phyloP scores from a whole-genome alignment of 2,797 vertebrate genomes.

The Notoglanidium macrostoma region DNA sequence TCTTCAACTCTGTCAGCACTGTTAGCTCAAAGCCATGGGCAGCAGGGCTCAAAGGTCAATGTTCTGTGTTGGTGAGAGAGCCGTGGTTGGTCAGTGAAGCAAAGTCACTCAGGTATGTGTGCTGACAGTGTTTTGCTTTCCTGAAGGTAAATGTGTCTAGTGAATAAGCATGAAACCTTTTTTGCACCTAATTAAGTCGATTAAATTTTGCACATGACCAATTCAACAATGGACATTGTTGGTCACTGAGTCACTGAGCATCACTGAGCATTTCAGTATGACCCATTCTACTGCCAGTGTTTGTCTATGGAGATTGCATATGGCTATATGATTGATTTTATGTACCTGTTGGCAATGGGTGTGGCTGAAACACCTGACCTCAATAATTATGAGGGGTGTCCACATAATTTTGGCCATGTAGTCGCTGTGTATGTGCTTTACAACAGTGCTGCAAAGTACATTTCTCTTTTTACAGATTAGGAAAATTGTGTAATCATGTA shows the following conservation, averaged over 20 bases:
- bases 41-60: not conserved
- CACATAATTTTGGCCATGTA: not conserved
- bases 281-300: too few species aligned
- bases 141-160: not conserved
- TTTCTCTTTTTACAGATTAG: not conserved
- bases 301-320: not conserved
- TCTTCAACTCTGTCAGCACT: not conserved
- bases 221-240: not conserved
- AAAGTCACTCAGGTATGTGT: not conserved
- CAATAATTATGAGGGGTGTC: not conserved
- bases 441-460: not conserved
- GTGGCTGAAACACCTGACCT: too few species aligned
- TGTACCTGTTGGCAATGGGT: too few species aligned
- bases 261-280: not conserved
- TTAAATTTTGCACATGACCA: not conserved
- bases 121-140: not conserved
- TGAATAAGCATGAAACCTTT: not conserved
- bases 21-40: not conserved
- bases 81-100: not conserved
- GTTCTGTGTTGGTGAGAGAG: not conserved
- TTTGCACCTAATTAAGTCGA: not conserved
- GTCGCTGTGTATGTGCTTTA: not conserved
- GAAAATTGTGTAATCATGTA: not conserved
- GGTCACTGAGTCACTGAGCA: too few species aligned
- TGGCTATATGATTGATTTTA: not conserved